Conservation (phyloP, 2,888 invertebrate genomes). For the Hemithea aestivaria region DNA sequence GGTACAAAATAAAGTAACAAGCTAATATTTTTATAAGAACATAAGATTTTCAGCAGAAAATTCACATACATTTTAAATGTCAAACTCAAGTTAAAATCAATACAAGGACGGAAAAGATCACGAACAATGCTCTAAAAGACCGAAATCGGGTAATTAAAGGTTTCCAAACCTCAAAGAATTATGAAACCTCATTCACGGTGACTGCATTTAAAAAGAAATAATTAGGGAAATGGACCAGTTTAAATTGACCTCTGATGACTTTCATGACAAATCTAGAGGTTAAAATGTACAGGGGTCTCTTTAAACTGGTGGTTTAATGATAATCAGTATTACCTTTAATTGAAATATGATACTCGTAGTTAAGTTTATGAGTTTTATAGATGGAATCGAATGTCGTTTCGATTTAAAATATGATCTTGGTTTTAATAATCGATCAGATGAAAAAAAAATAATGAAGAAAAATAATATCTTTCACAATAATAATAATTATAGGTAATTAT, state of each 20-base stretch:
- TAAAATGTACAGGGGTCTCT: conserved; percentile 2
- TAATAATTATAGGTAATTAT: no score
- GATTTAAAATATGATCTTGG: no score
- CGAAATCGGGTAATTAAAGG: conserved; percentile 13
- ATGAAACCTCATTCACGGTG: conserved; percentile 35
- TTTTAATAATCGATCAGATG: no score
- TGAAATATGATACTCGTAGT: no score
- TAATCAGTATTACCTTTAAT: conserved; percentile 18
- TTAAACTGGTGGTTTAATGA: conserved; percentile 7
- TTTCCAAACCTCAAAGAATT: conserved; percentile 28
- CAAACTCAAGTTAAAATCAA: conserved; percentile 6
- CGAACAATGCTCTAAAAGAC: conserved; percentile 15
- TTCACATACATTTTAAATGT: no score
- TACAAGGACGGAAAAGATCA: conserved; percentile 11
- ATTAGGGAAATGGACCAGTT: conserved; percentile 14
- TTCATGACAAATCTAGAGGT: not conserved
- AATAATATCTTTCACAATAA: no score
- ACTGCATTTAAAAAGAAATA: conserved; percentile 44
- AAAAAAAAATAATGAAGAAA: no score
- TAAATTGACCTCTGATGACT: conserved; percentile 8
- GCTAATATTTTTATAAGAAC: no score
- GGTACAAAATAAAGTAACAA: no score
- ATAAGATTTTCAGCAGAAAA: no score
- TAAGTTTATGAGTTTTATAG: no score
- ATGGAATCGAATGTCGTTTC: no score